Evolutionary conservation across 2,888 invertebrate species (phyloP), one percentile per base, ranked within the genome.

Genomic region (Drosophila borealis): DNA sequence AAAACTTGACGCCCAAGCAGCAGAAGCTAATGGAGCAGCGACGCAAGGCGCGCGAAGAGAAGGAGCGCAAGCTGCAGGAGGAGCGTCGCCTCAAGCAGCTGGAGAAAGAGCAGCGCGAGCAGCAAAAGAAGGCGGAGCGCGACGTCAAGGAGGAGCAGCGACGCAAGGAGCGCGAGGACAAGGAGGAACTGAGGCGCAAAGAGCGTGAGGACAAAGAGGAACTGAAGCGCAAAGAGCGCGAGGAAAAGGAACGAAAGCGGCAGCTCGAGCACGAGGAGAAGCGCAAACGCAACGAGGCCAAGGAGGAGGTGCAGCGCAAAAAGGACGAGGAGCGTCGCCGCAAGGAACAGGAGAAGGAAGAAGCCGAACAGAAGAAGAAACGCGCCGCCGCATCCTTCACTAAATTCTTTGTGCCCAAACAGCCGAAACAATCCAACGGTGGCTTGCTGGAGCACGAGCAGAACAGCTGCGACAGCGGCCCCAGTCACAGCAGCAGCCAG

Each of bases 351-450:
- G 94, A 95, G 81, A 96, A 94, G 81, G 93, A 95, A 78, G 96
- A 96, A 91, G 94, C 94, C 55, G 95, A 96, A 89, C 93, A 95
- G 11, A 96, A 95, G 79, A 96, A 96, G 88, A 96, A 96, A 78
- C 96, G 97, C 88, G 95, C 95, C 0, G 96, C 96, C 0, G 95
- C 95, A 56, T 96, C 95, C 5, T 97, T 98, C 89, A 95, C 94
- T 0, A 97, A 96, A 86, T 98, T 97, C 91, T 98, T 98, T 91
- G 95, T 96, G 0, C 93, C 89, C 46, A 90, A 94, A 11, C 93
- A 93, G 65, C 92, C 93, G 3, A 92, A 92, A 62, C 74, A 37
- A 0, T 61, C 46, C 2, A 25, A 21, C 19, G 48, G 36, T 6
- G 54, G 41, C 33, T 37, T 13, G 5, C 46, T 56, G 49, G 93